Conservation (phyloP, 2,888 invertebrate species). For the Drosophila acutilabella region DNA sequence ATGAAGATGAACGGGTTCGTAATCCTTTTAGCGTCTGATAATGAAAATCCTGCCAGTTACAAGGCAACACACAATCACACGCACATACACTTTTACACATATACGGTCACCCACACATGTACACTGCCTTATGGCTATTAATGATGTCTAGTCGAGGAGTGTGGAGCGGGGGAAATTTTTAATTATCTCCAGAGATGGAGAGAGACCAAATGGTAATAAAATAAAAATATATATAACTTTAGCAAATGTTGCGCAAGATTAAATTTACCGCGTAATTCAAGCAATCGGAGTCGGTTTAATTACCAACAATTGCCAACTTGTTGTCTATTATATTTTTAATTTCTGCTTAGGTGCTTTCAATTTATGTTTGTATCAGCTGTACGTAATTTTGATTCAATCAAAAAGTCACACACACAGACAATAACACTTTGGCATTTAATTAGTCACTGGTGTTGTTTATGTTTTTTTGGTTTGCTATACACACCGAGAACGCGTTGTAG, state of each 20-base stretch:
- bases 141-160: conserved; percentile 50
- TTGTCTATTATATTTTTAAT: conserved; percentile 22
- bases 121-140: conserved; percentile 42
- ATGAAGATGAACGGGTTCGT: conserved; percentile 75
- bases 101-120: conserved; percentile 5
- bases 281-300: conserved; percentile 59
- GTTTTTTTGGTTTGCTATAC: conserved; percentile 17
- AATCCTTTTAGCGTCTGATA: conserved; percentile 77
- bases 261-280: conserved; percentile 47
- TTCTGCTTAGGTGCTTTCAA: conserved; percentile 12
- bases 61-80: conserved; percentile 23
- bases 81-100: conserved; percentile 18
- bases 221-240: conserved; percentile 35
- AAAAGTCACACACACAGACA: conserved; percentile 46
- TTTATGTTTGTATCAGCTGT: conserved; percentile 14
- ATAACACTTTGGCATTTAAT: conserved; percentile 58
- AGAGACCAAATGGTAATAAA: conserved; percentile 11
- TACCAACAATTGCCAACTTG: conserved; percentile 47
- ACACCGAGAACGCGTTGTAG: conserved; percentile 17
- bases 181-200: conserved; percentile 41
- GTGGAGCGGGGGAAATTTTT: conserved; percentile 25
- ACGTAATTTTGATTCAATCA: conserved; percentile 52
- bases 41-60: conserved; percentile 68
- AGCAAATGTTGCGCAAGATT: conserved; percentile 47
- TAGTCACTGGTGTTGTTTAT: conserved; percentile 48